Conservation (phyloP, 2,888 invertebrate genomes). For the Drosophila rellima region DNA sequence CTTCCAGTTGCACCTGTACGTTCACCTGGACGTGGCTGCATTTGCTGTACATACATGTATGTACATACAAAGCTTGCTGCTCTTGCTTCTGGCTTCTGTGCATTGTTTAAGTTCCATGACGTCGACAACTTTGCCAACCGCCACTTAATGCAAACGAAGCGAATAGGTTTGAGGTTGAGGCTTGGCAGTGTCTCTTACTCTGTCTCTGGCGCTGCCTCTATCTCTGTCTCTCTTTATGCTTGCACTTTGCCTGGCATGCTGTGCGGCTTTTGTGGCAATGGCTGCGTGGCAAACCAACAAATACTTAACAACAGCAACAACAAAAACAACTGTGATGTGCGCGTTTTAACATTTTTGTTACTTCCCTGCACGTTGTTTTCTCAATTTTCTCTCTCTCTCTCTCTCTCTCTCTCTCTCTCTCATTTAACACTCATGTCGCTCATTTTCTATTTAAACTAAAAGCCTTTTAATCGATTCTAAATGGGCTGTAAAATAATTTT, state of each 20-base stretch:
- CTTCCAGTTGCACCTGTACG: conserved; percentile 23
- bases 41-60: conserved; percentile 6
- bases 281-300: conserved; percentile 67
- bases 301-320: conserved; percentile 45
- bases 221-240: conserved; percentile 15
- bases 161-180: conserved; percentile 16
- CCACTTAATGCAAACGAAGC: conserved; percentile 74
- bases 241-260: conserved; percentile 72
- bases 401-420: neutral
- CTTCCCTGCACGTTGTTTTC: neutral
- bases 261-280: conserved; percentile 72
- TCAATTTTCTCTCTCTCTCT: neutral
- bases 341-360: conserved; percentile 49
- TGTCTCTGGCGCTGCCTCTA: neutral
- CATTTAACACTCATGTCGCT: neutral
- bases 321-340: conserved; percentile 27
- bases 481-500: conserved; percentile 71
- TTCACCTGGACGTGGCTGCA: conserved; percentile 15
- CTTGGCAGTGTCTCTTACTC: conserved; percentile 8
- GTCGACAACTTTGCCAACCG: conserved; percentile 76
- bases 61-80: neutral
- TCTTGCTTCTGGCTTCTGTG: conserved; percentile 40
- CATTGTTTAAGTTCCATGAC: conserved; percentile 75
- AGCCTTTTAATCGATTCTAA: conserved; percentile 78
- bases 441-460: conserved; percentile 59